Base-by-base conservation (phyloP, 2,113 vertebrate genomes). In the Cyphotilapia sp. region DNA sequence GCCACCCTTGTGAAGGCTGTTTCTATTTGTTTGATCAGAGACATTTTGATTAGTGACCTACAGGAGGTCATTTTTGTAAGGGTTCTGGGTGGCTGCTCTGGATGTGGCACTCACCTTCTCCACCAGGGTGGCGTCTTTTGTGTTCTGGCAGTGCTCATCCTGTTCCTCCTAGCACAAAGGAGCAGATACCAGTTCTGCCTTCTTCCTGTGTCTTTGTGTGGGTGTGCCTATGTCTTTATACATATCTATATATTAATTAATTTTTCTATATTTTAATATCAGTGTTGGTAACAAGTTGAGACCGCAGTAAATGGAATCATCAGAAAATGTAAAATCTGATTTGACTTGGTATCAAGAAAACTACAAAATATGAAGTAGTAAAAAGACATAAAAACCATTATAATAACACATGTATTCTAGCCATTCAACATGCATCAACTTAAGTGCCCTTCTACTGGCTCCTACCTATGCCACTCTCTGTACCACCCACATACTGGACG, bases 361-460 rank as follows among this genome's bases (percentile, higher is more conserved):
- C 86, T 14, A 38, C 9, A 14, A 35, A 53, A n/a, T 14, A 17
- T 16, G 38, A 14, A 29, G 42, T 42, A 40, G 31, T 45, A 27
- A 84, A 91, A 63, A 51, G 17, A 80, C 31, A 76, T 51, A 57
- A 27, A 78, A 8, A 10, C 22, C 59, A 47, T 81, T 57, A 84
- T 83, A 85, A 66, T 33, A 61, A 92, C 89, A 91, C 82, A 86
- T 87, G 88, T 90, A 82, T 51, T 22, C 17, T 61, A 42, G 69
- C 76, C 81, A 78, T 88, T 88, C 86, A 82, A 85, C 89, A 92
- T 89, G 86, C 45, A 87, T 56, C 80, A 9, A 84, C 83, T 90
- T 82, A 85, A 86, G 82, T 91, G 80, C 61, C 74, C 42, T 16
- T 33, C 27, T 57, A 24, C 78, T 82, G 33, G 42, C 27, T n/a